phyloP scores from a whole-genome alignment of 1,140 invertebrate genomes.

The Temnothorax curvispinosus region DNA sequence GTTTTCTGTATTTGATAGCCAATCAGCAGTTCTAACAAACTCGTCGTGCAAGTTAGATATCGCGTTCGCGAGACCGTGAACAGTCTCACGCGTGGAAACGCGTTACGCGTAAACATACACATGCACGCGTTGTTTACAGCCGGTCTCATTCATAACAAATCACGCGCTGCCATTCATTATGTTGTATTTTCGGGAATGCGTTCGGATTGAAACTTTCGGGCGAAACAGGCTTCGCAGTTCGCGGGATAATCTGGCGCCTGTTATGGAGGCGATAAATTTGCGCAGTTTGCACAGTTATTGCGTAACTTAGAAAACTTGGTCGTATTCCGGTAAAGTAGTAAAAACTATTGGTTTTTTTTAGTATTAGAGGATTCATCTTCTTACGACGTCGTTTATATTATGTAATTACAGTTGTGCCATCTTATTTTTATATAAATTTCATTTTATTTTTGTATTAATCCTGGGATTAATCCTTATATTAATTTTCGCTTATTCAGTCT shows the following conservation, averaged over 20 bases:
- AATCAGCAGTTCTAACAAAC: neutral
- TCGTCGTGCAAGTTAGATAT: neutral
- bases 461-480: neutral
- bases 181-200: conserved; percentile 31
- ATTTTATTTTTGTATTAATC: neutral
- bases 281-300: conserved; percentile 38
- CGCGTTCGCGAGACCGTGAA: neutral
- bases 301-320: conserved; percentile 29
- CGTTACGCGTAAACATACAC: conserved; percentile 10
- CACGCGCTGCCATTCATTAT: conserved; percentile 63
- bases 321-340: neutral
- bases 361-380: neutral
- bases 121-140: conserved; percentile 19
- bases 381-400: neutral
- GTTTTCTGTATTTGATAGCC: neutral
- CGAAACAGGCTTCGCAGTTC: conserved; percentile 22
- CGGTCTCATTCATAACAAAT: conserved; percentile 70
- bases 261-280: conserved; percentile 53
- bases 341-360: neutral
- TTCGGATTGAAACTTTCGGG: conserved; percentile 44
- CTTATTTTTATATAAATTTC: neutral
- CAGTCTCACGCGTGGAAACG: neutral
- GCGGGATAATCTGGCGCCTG: conserved; percentile 38
- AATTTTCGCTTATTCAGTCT: neutral
- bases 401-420: neutral